Percentiles rank a stretch among this genome's conserved stretches.
Conservation (phyloP, 2,797 vertebrate genomes). For the Bufotes viridis region DNA sequence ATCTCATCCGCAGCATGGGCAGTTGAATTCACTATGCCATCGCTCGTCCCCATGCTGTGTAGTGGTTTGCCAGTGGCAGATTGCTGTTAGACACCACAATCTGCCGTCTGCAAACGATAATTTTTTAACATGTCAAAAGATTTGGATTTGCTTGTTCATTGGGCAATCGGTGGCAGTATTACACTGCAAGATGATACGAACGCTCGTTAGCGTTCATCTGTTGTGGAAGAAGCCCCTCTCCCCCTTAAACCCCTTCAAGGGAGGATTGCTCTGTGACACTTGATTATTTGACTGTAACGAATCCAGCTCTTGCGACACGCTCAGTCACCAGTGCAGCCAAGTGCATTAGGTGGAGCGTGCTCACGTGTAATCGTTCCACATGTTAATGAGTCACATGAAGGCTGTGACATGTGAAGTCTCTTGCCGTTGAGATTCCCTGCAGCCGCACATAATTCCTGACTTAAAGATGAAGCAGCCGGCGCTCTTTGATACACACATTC, state of each 20-base stretch:
- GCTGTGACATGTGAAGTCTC: slow-evolving; percentile 8
- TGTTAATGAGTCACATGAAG: slow-evolving; percentile 30
- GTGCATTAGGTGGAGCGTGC: neutral
- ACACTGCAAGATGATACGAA: too few species aligned
- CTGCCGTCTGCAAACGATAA: too few species aligned
- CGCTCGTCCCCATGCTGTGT: too few species aligned
- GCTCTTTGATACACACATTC: slow-evolving; percentile 45
- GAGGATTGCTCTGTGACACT: neutral
- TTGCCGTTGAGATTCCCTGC: neutral
- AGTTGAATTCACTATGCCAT: too few species aligned
- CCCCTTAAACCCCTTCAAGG: neutral
- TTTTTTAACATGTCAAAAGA: too few species aligned
- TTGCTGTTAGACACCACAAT: too few species aligned
- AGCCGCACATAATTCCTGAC: slow-evolving; percentile 41
- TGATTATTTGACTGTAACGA: neutral
- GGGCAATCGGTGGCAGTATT: too few species aligned
- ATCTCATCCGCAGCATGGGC: too few species aligned
- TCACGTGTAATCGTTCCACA: neutral
- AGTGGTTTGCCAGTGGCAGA: too few species aligned
- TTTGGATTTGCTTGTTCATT: too few species aligned
- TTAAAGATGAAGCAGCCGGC: slow-evolving; percentile 52
- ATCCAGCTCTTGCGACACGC: neutral
- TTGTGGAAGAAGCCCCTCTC: too few species aligned
- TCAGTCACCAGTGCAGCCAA: neutral
- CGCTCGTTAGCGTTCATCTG: too few species aligned